Base-by-base conservation (phyloP, 2,888 invertebrate genomes). In the Cantharis nigra region DNA sequence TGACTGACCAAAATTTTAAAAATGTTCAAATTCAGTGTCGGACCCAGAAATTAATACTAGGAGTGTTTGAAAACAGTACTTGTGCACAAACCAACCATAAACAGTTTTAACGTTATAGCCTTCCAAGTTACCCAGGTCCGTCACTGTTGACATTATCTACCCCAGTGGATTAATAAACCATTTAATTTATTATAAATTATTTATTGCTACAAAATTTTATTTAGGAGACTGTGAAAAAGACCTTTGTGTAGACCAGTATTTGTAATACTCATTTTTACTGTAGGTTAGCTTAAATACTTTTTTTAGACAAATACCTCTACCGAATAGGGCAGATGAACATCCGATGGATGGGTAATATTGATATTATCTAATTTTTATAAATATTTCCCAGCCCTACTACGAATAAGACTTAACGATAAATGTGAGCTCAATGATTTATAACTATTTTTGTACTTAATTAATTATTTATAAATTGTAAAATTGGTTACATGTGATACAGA, bases 361-460 rank as follows among this genome's bases (percentile, higher is more conserved):
- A 49, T 49, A 49, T n/a, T 49, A n/a, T n/a, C n/a, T 9, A 49
- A 13, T n/a, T n/a, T n/a, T 49, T 49, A n/a, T 49, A n/a, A 49
- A 49, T 49, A 49, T n/a, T n/a, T 2, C n/a, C 2, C 49, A 49
- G 49, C 7, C 49, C 49, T 49, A 49, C n/a, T 49, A 49, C n/a
- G 9, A 49, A 80, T 80, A 81, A 80, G 80, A 80, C 81, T 81
- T 79, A 80, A 79, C 75, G 75, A 74, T 70, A 73, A 73, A 49
- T 67, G 23, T 83, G 83, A 83, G 83, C 83, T 83, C 83, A 83
- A 83, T 81, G 81, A 33, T 33, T 33, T 82, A 80, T 78, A 70
- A 74, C 64, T 71, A 72, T 78, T 78, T 78, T 78, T 78, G 62
- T 75, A 78, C 65, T 72, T 78, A 75, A 26, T 72, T 20, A 30